Percentiles rank a stretch among this genome's conserved stretches.
Evolutionary conservation across 2,888 invertebrate genomes (phyloP).

Genomic region (Tipula unca): DNA sequence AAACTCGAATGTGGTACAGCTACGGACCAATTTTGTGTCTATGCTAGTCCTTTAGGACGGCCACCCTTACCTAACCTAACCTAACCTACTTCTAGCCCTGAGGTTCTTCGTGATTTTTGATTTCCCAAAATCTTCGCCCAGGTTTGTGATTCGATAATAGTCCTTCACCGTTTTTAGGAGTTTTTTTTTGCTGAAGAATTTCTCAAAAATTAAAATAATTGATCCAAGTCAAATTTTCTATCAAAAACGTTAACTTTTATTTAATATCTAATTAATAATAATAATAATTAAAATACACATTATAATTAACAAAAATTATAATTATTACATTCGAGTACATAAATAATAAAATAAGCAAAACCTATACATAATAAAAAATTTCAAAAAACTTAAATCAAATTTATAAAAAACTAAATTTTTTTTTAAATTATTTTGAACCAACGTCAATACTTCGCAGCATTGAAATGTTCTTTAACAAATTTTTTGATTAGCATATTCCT

Average conservation of each 20-base stretch:
- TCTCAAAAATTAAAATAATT: too few species aligned
- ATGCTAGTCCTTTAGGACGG: too few species aligned
- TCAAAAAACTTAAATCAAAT: background rate
- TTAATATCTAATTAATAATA: background rate
- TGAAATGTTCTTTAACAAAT: background rate
- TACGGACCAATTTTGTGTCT: too few species aligned
- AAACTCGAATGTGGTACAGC: too few species aligned
- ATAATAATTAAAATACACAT: background rate
- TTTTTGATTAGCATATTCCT: slow-evolving; percentile 14
- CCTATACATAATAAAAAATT: background rate
- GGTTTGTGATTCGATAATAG: too few species aligned
- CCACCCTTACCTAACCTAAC: too few species aligned
- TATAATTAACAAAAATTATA: background rate
- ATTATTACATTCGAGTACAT: background rate
- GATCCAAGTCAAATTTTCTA: background rate
- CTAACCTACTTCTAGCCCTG: too few species aligned
- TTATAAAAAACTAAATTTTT: background rate
- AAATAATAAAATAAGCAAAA: background rate
- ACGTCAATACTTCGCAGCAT: background rate
- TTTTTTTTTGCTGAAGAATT: too few species aligned
- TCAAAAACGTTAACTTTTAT: background rate
- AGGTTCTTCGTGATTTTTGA: too few species aligned
- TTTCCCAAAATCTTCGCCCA: too few species aligned
- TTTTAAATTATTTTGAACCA: background rate
- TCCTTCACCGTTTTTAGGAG: too few species aligned